Percentiles rank a stretch among this genome's conserved stretches.
Conservation (phyloP, 2,113 vertebrate genomes). For the Paradisaea rubra region DNA sequence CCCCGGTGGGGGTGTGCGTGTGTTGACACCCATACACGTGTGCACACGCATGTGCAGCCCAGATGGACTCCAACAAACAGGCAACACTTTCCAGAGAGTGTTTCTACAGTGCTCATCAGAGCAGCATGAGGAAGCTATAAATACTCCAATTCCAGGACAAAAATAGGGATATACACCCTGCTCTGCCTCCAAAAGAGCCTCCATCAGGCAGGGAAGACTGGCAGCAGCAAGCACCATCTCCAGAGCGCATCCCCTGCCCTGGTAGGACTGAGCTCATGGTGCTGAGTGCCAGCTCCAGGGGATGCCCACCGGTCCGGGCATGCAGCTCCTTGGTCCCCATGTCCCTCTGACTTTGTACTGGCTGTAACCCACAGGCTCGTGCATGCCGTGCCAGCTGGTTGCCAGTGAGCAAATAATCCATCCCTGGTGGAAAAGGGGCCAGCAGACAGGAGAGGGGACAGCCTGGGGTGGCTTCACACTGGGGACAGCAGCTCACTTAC, state of each 20-base stretch:
- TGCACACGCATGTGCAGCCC: background rate
- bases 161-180: constrained; percentile 4
- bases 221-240: background rate
- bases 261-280: background rate
- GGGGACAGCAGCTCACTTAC: background rate
- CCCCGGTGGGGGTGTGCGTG: rapidly evolving
- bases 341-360: background rate
- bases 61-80: background rate
- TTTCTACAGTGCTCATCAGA: background rate
- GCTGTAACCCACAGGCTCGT: background rate
- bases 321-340: background rate
- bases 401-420: background rate
- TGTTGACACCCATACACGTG: background rate
- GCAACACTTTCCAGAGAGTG: background rate
- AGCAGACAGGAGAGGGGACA: background rate
- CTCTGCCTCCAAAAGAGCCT: background rate
- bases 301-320: rapidly evolving
- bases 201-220: background rate
- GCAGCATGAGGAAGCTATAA: background rate
- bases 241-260: background rate
- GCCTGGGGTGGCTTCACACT: background rate
- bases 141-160: constrained; percentile 29
- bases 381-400: background rate
- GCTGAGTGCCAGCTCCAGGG: background rate
- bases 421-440: background rate